Evolutionary conservation across 2,888 invertebrate genomes (phyloP), one percentile per base, ranked within the genome.

Genomic region (Alitta virens): DNA sequence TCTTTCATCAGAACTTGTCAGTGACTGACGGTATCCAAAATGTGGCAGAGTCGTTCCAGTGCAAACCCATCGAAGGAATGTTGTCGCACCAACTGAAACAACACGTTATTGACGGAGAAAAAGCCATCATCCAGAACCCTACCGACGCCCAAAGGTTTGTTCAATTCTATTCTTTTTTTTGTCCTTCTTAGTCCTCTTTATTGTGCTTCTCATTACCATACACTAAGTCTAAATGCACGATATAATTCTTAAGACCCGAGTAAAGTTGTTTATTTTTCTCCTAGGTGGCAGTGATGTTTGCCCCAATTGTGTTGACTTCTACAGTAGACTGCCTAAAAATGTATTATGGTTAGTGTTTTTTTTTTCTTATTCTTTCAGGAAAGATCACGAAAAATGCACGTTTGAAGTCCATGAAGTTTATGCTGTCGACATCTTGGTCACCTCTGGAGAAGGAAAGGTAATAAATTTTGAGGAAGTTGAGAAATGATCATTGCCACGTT

Each of bases 341-440:
- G n/a, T n/a, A n/a, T n/a, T n/a, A n/a, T n/a, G n/a, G n/a, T n/a
- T n/a, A n/a, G n/a, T n/a, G n/a, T n/a, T n/a, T n/a, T n/a, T n/a
- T n/a, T n/a, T n/a, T n/a, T n/a, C n/a, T n/a, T n/a, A 24, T 40
- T 25, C 7, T 60, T 66, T 0, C 63, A 83, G 91, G 75, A 94
- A 95, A 79, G 98, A 98, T 78, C 94, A 97, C 81, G 98, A 98
- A 83, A 97, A 97, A 81, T 92, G 91, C 78, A 92, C 91, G 65
- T 89, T 99, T 81, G 96, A 96, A 80, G 90, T 91, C 59, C 91
- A 97, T 82, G 99, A 99, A 85, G 98, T 97, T 0, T 99, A 96
- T 84, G 97, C 94, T 26, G 91, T 99, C 87, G 98, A 98, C 85
- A 93, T 99, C n/a, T 87, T 99, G 63, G 87, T 99, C 65, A 94